Conservation (phyloP, 1,140 invertebrate genomes). For the Druon quercuslanigerum region DNA sequence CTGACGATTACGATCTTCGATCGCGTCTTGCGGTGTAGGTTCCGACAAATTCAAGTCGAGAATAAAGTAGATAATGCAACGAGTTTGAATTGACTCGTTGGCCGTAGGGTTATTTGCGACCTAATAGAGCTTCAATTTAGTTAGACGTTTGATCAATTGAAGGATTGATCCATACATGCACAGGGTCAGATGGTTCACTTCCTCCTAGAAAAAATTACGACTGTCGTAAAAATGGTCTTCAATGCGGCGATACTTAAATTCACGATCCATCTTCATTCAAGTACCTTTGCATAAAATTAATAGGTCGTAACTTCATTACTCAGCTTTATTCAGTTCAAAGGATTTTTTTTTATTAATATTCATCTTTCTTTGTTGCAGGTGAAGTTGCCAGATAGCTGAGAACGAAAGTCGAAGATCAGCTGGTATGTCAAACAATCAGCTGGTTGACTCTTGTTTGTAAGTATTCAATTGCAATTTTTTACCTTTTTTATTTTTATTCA, state of each 20-base stretch:
- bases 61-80: conserved; percentile 24
- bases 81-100: conserved; percentile 13
- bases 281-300: conserved; percentile 41
- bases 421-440: conserved; percentile 78
- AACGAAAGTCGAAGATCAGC: conserved; percentile 61
- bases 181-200: background rate
- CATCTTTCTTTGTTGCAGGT: conserved; percentile 54
- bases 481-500: conserved; percentile 1
- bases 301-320: conserved; percentile 24
- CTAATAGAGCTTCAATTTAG: conserved; percentile 26
- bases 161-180: background rate
- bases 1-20: conserved; percentile 24
- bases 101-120: background rate
- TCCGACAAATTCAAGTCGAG: background rate
- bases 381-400: conserved; percentile 59
- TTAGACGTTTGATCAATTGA: conserved; percentile 29
- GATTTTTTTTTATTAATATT: conserved; percentile 19
- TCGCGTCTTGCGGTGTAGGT: conserved; percentile 19
- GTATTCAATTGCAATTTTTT: conserved; percentile 50
- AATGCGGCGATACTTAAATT: too few relatives aligned
- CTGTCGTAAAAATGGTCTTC: too few relatives aligned
- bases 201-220: background rate
- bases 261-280: too few relatives aligned
- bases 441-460: conserved; percentile 77
- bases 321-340: conserved; percentile 31